Conservation (phyloP, 2,888 invertebrate genomes). For the Rugalucina vietnamica region DNA sequence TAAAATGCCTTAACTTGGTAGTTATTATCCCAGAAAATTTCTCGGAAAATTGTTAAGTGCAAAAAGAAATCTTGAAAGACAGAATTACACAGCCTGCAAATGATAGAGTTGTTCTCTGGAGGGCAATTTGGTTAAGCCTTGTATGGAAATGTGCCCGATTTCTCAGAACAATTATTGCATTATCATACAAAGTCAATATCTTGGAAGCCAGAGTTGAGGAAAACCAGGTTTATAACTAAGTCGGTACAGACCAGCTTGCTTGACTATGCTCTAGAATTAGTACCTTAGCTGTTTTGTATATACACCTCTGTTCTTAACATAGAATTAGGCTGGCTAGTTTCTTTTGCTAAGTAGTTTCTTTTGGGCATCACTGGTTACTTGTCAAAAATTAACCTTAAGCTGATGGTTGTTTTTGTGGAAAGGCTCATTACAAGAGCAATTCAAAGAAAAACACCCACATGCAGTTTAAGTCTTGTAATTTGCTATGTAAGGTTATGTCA, state of each 20-base stretch:
- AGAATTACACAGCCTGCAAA: not conserved
- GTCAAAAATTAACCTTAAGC: too few species aligned
- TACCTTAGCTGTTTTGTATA: too few species aligned
- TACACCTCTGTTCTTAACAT: too few species aligned
- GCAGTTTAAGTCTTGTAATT: not conserved
- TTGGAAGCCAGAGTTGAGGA: not conserved
- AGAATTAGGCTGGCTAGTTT: too few species aligned
- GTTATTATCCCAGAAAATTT: not conserved
- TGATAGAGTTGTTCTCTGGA: not conserved
- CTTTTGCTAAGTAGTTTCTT: too few species aligned
- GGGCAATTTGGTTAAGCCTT: not conserved
- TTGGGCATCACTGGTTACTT: too few species aligned
- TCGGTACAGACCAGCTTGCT: too few species aligned
- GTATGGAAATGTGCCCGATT: not conserved
- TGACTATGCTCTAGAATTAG: too few species aligned
- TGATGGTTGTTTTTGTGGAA: too few species aligned
- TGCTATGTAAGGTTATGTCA: too few species aligned
- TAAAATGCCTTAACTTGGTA: not conserved
- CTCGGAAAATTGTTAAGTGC: not conserved
- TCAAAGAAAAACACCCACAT: not conserved
- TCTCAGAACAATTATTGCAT: not conserved
- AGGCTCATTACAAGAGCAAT: too few species aligned
- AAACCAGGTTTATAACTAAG: too few species aligned
- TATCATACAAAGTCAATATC: not conserved
- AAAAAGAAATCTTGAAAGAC: not conserved